Percentiles rank a stretch among this genome's conserved stretches.
phyloP scores from a whole-genome alignment of 2,797 vertebrate species.

The Spheniscus humboldti region DNA sequence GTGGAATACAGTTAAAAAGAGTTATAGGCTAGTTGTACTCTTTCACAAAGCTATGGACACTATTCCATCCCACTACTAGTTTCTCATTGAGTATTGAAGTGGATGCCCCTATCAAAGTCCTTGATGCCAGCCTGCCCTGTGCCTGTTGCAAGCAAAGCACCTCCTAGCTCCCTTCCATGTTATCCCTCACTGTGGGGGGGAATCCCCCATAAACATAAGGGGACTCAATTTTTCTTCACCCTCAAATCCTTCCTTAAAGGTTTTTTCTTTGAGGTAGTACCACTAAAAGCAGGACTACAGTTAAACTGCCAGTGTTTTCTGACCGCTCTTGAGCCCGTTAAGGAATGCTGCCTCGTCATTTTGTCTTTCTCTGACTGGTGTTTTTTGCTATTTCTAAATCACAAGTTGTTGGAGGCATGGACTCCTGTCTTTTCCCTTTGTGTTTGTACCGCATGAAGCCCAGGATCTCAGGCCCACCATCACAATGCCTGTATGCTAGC shows the following conservation, averaged over 20 bases:
- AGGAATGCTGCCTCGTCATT: rapidly evolving
- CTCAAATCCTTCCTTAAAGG: neutral
- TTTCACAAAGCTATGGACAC: rapidly evolving
- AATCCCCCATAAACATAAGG: neutral
- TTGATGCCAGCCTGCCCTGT: neutral
- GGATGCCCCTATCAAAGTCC: neutral
- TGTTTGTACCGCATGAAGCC: neutral
- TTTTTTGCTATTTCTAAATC: neutral
- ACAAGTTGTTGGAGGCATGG: neutral
- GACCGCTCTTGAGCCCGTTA: neutral
- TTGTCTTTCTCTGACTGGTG: neutral
- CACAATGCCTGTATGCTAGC: neutral
- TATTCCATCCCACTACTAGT: neutral
- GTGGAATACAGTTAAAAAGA: neutral
- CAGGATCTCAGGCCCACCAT: neutral
- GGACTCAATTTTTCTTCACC: neutral
- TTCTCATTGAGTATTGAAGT: neutral
- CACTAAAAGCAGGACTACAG: neutral
- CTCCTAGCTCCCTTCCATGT: neutral
- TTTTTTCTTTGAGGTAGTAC: neutral
- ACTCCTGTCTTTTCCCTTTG: neutral
- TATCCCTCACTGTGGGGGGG: neutral
- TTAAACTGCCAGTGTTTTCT: neutral
- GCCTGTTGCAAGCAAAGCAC: neutral
- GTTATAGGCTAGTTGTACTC: neutral